Evolutionary conservation across 1,140 invertebrate species (phyloP), one percentile per base, ranked within the genome.

Genomic region (Latrodectus geometricus): DNA sequence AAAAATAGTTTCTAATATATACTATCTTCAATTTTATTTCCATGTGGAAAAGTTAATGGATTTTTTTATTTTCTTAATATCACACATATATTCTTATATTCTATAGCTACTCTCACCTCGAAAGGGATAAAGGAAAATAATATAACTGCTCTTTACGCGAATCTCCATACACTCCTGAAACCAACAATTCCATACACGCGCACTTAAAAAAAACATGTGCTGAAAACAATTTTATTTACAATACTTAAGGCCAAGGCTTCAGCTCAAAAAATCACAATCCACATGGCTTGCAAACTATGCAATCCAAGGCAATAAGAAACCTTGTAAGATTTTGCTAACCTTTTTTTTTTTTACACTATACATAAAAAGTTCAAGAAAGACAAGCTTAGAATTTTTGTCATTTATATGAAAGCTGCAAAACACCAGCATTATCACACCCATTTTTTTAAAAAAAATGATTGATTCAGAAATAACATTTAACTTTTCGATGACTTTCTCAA

Each of bases 171-270:
- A 82, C n/a, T 68, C 48, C 82, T 76, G 20, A 68, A 49, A 82
- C 35, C 35, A 35, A 35, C 35, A 35, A 35, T 35, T 35, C 35
- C 35, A 35, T 35, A 35, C 35, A 35, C 35, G 5, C 35, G 35
- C 35, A 35, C 35, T 35, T 35, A 35, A 35, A 35, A 35, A 35
- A 35, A 70, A 81, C 20, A 66, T 82, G 21, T 76, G 73, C 21
- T 68, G 56, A 23, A 84, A 76, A 76, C 73, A 76, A 73, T 35
- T n/a, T 76, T 84, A 84, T 84, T 52, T 84, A 84, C 82, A 84
- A 35, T 84, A 84, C 65, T 75, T 84, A 84, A 84, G 82, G 82
- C 82, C 82, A 84, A 69, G n/a, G 73, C 82, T 65, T 84, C 69
- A 35, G 35, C 21, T 82, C 72, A 66, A 72, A 61, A 14, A 61